Conservation (phyloP, 2,797 vertebrate genomes). For the Anas bernieri region DNA sequence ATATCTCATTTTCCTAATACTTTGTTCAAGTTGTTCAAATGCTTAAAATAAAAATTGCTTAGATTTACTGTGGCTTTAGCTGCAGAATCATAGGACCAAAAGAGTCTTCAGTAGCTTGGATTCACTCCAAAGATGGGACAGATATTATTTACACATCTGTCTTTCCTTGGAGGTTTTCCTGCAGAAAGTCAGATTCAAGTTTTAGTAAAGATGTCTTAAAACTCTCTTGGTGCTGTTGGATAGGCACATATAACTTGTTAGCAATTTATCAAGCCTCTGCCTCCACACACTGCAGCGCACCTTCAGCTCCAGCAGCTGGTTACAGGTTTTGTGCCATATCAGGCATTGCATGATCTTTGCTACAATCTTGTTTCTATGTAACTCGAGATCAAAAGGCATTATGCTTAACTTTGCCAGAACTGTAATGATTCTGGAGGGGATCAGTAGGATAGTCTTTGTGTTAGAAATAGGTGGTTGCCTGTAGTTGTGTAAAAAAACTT, state of each 20-base stretch:
- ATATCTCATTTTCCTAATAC: background rate
- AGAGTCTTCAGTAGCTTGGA: background rate
- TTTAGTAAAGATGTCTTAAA: background rate
- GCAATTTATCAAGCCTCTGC: background rate
- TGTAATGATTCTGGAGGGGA: background rate
- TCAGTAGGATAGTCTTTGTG: background rate
- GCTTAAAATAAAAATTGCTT: background rate
- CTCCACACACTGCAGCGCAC: background rate
- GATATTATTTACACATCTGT: background rate
- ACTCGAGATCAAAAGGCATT: background rate
- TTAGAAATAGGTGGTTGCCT: background rate
- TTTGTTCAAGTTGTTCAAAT: background rate
- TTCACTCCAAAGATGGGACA: background rate
- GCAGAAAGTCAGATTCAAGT: background rate
- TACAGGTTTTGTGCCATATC: background rate
- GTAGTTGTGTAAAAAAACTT: background rate
- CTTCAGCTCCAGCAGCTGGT: background rate
- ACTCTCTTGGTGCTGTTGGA: background rate
- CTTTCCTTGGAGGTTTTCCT: background rate
- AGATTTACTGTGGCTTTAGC: background rate
- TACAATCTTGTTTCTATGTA: background rate
- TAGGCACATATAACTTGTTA: background rate
- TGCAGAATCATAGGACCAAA: background rate
- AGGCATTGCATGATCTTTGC: background rate
- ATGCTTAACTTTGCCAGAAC: background rate